phyloP scores from a whole-genome alignment of 2,888 invertebrate species.

The Dicranocentrus wangi region DNA sequence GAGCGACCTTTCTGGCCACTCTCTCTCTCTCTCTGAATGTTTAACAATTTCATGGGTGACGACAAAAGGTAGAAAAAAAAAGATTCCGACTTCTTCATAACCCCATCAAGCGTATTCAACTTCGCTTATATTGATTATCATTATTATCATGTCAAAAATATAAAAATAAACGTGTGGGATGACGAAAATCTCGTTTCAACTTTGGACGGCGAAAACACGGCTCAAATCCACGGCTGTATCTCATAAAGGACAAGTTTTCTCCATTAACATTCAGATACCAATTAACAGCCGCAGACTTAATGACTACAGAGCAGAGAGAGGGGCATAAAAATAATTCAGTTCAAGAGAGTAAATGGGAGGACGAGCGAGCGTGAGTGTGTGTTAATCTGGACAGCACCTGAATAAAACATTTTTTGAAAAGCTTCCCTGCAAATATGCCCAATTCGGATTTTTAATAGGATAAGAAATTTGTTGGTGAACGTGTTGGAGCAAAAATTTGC shows the following conservation, averaged over 20 bases:
- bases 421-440: too few relatives aligned
- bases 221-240: neutral
- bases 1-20: constrained; percentile 14
- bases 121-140: constrained; percentile 11
- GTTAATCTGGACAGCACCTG: too few relatives aligned
- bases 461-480: too few relatives aligned
- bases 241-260: neutral
- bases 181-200: constrained; percentile 4
- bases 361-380: too few relatives aligned
- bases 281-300: constrained; percentile 15
- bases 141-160: constrained; percentile 17
- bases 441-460: too few relatives aligned
- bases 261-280: constrained; percentile 7
- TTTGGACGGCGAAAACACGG: neutral
- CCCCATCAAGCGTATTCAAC: too few relatives aligned
- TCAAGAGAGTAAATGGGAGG: too few relatives aligned
- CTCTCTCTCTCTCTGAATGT: constrained; percentile 4
- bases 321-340: too few relatives aligned
- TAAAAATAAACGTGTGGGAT: neutral
- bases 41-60: constrained; percentile 47
- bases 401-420: too few relatives aligned
- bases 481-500: too few relatives aligned
- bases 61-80: constrained; percentile 15
- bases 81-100: constrained; percentile 5
- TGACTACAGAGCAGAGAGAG: constrained; percentile 1